phyloP scores from a whole-genome alignment of 2,113 vertebrate species.

The Ceyx cyanopectus region DNA sequence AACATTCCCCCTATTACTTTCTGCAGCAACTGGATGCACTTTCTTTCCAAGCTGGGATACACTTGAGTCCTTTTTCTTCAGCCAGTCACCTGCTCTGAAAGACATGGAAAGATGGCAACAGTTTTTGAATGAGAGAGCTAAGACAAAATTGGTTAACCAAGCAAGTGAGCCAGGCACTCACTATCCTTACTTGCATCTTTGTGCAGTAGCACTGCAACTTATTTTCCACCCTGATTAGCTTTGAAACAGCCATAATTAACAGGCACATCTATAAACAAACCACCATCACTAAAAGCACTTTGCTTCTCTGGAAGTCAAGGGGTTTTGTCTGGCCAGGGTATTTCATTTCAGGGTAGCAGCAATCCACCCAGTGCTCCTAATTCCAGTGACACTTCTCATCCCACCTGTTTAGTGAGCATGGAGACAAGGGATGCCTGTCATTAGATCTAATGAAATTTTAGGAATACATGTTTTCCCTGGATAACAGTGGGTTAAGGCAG shows the following conservation, averaged over 20 bases:
- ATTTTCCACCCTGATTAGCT: neutral
- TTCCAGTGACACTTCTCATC: neutral
- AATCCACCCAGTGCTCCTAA: fast-evolving
- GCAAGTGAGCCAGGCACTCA: constrained; percentile 14
- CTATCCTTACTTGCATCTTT: neutral
- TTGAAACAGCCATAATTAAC: neutral
- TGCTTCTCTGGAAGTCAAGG: neutral
- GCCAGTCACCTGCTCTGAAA: neutral
- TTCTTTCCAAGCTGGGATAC: neutral
- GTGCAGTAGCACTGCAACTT: neutral
- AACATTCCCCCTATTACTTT: neutral
- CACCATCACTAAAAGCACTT: neutral
- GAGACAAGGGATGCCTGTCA: neutral
- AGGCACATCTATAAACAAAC: neutral
- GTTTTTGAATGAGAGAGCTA: constrained; percentile 40
- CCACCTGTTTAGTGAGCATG: neutral
- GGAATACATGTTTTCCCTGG: neutral
- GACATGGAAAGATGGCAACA: neutral
- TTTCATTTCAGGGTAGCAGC: neutral
- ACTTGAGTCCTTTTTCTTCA: neutral
- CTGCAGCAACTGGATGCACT: neutral
- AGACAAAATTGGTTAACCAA: constrained; percentile 40
- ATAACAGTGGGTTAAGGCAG: neutral
- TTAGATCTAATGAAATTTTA: neutral
- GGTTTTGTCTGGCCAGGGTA: neutral